Base-by-base conservation (phyloP, 2,797 vertebrate species). In the Vireo griseus region DNA sequence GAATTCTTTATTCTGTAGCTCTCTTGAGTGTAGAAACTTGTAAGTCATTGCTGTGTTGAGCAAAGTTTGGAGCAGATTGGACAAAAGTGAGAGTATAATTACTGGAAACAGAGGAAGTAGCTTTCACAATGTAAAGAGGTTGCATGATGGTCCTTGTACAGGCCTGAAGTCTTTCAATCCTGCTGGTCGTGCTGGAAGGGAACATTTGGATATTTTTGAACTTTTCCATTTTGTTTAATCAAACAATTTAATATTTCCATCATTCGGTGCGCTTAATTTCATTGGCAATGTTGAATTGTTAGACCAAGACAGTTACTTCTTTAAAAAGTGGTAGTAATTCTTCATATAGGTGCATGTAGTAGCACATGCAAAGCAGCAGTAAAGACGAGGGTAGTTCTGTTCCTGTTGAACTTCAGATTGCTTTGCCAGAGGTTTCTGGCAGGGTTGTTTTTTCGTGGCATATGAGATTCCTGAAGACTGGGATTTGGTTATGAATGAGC, bases 401-500 rank as follows among this genome's bases (percentile, higher is more conserved):
- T 90, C 72, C n/a, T 63, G 14, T 61, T 54, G 39, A 72, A 39
- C 17, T 83, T 83, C 26, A 37, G 21, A 20, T 57, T 50, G 25
- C 57, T 87, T 86, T 94, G 78, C 78, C 52, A 47, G 33, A 29
- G 45, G 74, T 68, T 57, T 91, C 50, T 67, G 72, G 50, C 22
- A 45, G 39, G 14, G 24, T 9, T 75, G 8, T 51, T 58, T 86
- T 67, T 77, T 44, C 21, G 20, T 58, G 58, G 58, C 66, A 29
- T 77, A 29, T 54, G 78, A 62, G 35, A 80, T 91, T 91, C 62
- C 57, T 72, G 31, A 92, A 71, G 78, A n/a, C 68, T 50, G 58
- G 69, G 79, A 69, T 91, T 95, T 86, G 47, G 66, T 91, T 94
- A 50, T 90, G 93, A 96, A 91, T 84, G 68, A 94, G 54, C 62